Conservation (phyloP, 2,113 vertebrate species). For the Xiphophorus hellerii region DNA sequence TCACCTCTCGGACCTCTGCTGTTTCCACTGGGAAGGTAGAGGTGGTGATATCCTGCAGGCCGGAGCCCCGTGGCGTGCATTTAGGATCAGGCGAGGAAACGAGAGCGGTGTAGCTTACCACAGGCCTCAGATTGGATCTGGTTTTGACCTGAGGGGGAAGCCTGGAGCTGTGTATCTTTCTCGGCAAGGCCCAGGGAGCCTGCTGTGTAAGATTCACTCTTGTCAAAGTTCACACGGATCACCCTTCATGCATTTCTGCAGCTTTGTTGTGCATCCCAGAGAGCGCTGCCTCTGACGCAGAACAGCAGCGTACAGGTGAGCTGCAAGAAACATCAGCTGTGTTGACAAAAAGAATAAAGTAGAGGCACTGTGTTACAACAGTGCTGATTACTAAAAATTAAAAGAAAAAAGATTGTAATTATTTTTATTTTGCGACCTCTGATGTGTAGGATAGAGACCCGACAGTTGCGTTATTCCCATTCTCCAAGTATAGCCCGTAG, state of each 20-base stretch:
- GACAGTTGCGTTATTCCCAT: slow-evolving; percentile 51
- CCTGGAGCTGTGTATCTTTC: slow-evolving; percentile 55
- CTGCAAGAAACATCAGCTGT: slow-evolving; percentile 11
- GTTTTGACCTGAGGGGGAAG: slow-evolving; percentile 50
- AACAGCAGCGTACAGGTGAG: slow-evolving; percentile 38
- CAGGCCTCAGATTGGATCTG: slow-evolving; percentile 34
- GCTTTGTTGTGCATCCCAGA: slow-evolving; percentile 28
- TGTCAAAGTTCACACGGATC: slow-evolving; percentile 21
- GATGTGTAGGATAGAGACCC: slow-evolving; percentile 46
- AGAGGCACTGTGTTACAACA: slow-evolving; percentile 25
- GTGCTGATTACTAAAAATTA: slow-evolving; percentile 45
- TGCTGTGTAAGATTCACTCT: slow-evolving; percentile 40
- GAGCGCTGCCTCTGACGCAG: slow-evolving; percentile 24
- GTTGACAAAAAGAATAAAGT: slow-evolving; percentile 23
- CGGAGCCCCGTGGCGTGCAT: slow-evolving; percentile 22
- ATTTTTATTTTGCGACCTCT: slow-evolving; percentile 61
- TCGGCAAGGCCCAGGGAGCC: slow-evolving; percentile 23
- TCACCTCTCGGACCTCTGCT: not conserved
- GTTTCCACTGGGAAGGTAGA: not conserved
- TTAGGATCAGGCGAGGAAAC: slow-evolving; percentile 26
- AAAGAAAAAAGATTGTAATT: slow-evolving; percentile 31
- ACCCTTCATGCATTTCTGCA: slow-evolving; percentile 12
- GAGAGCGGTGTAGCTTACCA: slow-evolving; percentile 36
- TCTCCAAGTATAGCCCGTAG: slow-evolving; percentile 61
- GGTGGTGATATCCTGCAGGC: not conserved